phyloP scores from a whole-genome alignment of 2,888 invertebrate species.

The Conops quadrifasciatus region DNA sequence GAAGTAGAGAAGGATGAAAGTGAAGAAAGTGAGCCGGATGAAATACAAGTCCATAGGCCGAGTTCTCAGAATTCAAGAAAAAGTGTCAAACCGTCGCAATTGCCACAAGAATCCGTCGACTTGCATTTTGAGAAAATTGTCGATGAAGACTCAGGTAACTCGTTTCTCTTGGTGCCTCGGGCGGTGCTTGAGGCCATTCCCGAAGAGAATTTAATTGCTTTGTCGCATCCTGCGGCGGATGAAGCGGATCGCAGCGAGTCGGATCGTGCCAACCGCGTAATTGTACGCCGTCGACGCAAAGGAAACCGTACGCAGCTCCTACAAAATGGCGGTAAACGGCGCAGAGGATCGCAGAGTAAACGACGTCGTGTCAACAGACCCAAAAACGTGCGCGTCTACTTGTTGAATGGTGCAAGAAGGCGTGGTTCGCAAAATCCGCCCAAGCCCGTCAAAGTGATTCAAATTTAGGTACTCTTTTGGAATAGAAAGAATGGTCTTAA shows the following conservation, averaged over 20 bases:
- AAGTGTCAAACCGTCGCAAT: background rate
- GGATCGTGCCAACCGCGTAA: constrained; percentile 56
- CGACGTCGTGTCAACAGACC: constrained; percentile 44
- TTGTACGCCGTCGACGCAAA: constrained; percentile 53
- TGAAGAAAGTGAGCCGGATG: constrained; percentile 17
- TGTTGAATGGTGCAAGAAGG: background rate
- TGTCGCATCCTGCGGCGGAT: constrained; percentile 49
- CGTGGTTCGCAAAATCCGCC: background rate
- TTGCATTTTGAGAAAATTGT: constrained; percentile 53
- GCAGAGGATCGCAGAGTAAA: constrained; percentile 36
- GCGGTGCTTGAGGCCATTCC: constrained; percentile 57
- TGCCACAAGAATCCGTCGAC: constrained; percentile 34
- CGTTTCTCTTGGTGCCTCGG: constrained; percentile 55
- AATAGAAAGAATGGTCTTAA: too few relatives aligned
- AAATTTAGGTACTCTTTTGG: background rate
- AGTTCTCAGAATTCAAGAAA: background rate
- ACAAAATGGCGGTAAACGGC: too few relatives aligned
- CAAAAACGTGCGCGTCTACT: constrained; percentile 30
- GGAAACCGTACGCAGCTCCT: constrained; percentile 49
- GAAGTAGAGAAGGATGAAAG: constrained; percentile 36
- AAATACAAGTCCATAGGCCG: background rate
- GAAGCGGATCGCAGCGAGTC: constrained; percentile 41
- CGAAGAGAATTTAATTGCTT: constrained; percentile 57
- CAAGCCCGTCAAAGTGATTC: background rate
- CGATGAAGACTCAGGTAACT: constrained; percentile 57